Conservation (phyloP, 2,113 vertebrate genomes). For the Archilochus colubris region DNA sequence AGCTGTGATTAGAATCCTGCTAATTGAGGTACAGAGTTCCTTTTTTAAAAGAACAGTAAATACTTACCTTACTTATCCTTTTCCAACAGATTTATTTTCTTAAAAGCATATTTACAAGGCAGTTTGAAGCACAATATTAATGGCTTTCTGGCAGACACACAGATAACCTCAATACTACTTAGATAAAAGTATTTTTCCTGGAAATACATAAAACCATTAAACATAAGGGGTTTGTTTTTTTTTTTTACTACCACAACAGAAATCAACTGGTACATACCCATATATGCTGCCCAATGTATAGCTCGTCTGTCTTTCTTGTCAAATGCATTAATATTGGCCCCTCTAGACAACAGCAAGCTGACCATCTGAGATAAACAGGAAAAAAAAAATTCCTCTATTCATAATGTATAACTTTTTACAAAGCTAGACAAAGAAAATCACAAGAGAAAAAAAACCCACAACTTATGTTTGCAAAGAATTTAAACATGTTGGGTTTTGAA, state of each 20-base stretch:
- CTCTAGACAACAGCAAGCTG: conserved; percentile 93
- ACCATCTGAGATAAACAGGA: conserved; percentile 87
- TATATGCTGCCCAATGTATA: conserved; percentile 98
- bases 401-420: not conserved
- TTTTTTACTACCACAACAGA: not conserved
- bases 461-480: not conserved
- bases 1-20: not conserved
- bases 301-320: conserved; percentile 99
- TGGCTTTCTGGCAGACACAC: not conserved
- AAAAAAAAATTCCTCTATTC: not conserved
- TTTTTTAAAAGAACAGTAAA: not conserved
- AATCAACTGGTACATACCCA: conserved; percentile 85
- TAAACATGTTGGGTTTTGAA: not conserved
- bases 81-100: not conserved
- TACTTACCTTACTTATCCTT: not conserved
- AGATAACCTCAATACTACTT: not conserved
- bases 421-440: not conserved
- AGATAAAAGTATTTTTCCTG: not conserved
- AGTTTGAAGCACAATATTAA: not conserved
- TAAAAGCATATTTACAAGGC: not conserved
- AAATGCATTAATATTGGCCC: conserved; percentile 98
- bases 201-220: not conserved
- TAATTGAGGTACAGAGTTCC: not conserved
- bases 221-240: not conserved
- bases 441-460: not conserved